Evolutionary conservation across 2,888 invertebrate species (phyloP), one percentile per base, ranked within the genome.

Genomic region (Anoplius nigerrimus): DNA sequence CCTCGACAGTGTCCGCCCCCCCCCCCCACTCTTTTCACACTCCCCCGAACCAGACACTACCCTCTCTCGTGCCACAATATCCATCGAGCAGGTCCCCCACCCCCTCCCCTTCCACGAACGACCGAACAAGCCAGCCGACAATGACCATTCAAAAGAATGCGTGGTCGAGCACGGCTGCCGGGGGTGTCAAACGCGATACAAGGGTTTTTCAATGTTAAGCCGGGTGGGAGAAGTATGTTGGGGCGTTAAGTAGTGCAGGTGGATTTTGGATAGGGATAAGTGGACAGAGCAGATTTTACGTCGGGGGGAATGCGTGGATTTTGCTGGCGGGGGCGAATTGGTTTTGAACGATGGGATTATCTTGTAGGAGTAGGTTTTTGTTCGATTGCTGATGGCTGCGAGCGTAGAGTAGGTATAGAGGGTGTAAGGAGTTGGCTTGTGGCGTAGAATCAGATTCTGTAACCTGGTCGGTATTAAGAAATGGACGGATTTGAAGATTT

Each of bases 151-250:
- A 69, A 68, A 63, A 34, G 66, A 69, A 60, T 53, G 46, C 59
- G 60, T 16, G 61, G 53, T 48, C 57, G 53, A 75, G 57, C 56
- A 51, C 60, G 34, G 34, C 51, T 58, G 62, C 61, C 34, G 43
- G 61, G 57, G 55, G 67, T 68, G 64, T 64, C 67, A 64, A 68
- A 64, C 64, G 54, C 54, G 54, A 24, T 54, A 54, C 54, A 54
- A 24, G 54, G 34, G 54, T 34, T 54, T 54, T 54, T 54, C 54
- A 34, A 27, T 54, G 24, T 54, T 54, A 34, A 24, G 54, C 34
- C 27, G 48, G 34, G 8, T 34, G 34, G 8, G 34, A 34, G 34
- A 6, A 34, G 34, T 11, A 6, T 34, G 34, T 11, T 34, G 48
- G 16, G 54, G 34, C 24, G 15, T n/a, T 8, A 34, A 54, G 34